Evolutionary conservation across 1,140 invertebrate genomes (phyloP).

Genomic region (Heliconius eleuchia): DNA sequence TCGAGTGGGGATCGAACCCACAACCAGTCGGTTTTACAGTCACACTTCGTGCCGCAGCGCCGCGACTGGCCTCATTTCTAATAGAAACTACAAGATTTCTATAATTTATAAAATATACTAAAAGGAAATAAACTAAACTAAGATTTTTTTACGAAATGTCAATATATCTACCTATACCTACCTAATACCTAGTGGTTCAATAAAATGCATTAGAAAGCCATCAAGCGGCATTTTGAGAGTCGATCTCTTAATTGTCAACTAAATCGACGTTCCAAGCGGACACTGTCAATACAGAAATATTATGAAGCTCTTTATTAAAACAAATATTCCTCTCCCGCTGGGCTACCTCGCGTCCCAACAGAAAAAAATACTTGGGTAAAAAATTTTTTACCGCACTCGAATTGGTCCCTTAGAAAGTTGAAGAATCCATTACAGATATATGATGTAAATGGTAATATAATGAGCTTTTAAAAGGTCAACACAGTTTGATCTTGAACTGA

Average conservation of each 20-base stretch:
- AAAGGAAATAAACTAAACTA: not conserved
- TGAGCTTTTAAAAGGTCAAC: not conserved
- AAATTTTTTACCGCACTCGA: slow-evolving; percentile 30
- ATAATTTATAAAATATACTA: not conserved
- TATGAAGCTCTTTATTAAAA: slow-evolving; percentile 63
- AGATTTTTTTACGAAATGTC: not conserved
- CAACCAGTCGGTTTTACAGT: too few relatives aligned
- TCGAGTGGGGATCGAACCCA: too few relatives aligned
- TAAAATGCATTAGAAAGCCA: slow-evolving; percentile 6
- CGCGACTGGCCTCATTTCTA: too few relatives aligned
- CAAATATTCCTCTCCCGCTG: slow-evolving; percentile 59
- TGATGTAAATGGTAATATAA: slow-evolving; percentile 1
- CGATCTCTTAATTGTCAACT: slow-evolving; percentile 26
- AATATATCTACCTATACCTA: not conserved
- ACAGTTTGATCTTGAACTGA: not conserved
- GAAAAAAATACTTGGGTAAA: slow-evolving; percentile 41
- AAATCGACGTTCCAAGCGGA: slow-evolving; percentile 17
- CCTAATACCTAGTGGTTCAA: not conserved
- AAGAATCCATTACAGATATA: slow-evolving; percentile 1
- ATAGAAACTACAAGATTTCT: not conserved
- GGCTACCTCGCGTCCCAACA: slow-evolving; percentile 44
- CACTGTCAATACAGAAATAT: slow-evolving; percentile 34
- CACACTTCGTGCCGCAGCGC: too few relatives aligned
- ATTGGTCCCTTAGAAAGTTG: slow-evolving; percentile 7
- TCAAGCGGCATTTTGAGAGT: slow-evolving; percentile 11